phyloP scores from a whole-genome alignment of 2,888 invertebrate genomes.

The Eucera pruinosa region DNA sequence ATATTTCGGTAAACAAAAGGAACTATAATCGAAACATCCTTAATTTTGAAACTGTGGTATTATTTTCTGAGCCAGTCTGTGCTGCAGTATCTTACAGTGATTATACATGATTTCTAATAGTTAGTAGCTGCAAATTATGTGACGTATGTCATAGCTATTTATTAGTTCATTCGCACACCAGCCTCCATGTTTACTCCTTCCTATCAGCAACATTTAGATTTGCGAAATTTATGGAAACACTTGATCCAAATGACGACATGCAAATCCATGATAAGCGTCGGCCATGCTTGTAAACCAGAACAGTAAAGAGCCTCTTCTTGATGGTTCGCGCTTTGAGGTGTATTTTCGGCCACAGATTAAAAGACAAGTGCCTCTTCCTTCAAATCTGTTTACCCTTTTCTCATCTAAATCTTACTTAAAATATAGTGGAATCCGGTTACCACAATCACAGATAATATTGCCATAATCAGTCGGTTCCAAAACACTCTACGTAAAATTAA shows the following conservation, averaged over 20 bases:
- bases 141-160: slow-evolving; percentile 20
- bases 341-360: slow-evolving; percentile 67
- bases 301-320: slow-evolving; percentile 34
- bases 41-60: too few species aligned
- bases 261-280: slow-evolving; percentile 32
- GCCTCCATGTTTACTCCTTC: slow-evolving; percentile 12
- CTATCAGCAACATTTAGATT: slow-evolving; percentile 23
- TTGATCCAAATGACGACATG: slow-evolving; percentile 36
- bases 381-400: slow-evolving; percentile 18
- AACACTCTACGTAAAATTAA: too few species aligned
- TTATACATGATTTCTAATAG: neutral
- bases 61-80: too few species aligned
- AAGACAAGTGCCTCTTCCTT: slow-evolving; percentile 31
- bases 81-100: neutral
- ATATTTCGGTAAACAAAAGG: too few species aligned
- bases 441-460: too few species aligned
- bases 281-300: slow-evolving; percentile 29
- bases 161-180: neutral
- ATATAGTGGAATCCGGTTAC: too few species aligned
- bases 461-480: too few species aligned
- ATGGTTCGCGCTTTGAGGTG: slow-evolving; percentile 65
- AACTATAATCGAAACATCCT: too few species aligned
- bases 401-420: neutral
- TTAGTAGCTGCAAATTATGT: slow-evolving; percentile 18
- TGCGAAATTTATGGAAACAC: slow-evolving; percentile 46